Percentiles rank a stretch among this genome's conserved stretches.
These are phyloP conservation scores for Corythoichthys intestinalis DNA, from an alignment of 2,113 vertebrate genomes.

Conservation along the genomic window DNA sequence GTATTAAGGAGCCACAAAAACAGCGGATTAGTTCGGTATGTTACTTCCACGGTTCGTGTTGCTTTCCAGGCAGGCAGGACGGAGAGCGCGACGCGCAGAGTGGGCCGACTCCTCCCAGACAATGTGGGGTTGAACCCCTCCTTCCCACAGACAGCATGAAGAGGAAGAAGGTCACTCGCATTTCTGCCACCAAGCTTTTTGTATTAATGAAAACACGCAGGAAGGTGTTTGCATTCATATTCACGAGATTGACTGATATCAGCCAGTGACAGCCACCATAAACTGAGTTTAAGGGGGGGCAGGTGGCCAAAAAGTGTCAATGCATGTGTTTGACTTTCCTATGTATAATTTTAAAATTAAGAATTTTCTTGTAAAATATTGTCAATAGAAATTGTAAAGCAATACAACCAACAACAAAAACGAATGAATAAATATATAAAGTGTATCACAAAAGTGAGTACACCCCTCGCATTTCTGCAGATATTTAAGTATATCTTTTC, in stretches of 20 bases:
- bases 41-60: constrained; percentile 14
- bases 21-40: neutral
- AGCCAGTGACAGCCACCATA: neutral
- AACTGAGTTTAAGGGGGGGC: neutral
- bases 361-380: no score
- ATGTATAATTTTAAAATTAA: no score
- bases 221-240: neutral
- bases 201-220: neutral
- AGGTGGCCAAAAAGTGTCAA: no score
- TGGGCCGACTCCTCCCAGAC: constrained; percentile 63
- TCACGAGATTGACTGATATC: neutral
- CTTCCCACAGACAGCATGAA: constrained; percentile 15
- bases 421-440: no score
- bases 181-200: neutral
- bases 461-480: no score
- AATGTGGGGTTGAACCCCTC: constrained; percentile 66
- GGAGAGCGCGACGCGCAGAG: constrained; percentile 28
- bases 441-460: no score
- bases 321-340: no score
- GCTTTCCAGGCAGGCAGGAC: constrained; percentile 29
- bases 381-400: no score
- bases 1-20: neutral
- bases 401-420: no score
- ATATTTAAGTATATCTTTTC: no score
- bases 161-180: constrained; percentile 18